phyloP scores from a whole-genome alignment of 2,888 invertebrate genomes.

The Protodeltote pygarga region DNA sequence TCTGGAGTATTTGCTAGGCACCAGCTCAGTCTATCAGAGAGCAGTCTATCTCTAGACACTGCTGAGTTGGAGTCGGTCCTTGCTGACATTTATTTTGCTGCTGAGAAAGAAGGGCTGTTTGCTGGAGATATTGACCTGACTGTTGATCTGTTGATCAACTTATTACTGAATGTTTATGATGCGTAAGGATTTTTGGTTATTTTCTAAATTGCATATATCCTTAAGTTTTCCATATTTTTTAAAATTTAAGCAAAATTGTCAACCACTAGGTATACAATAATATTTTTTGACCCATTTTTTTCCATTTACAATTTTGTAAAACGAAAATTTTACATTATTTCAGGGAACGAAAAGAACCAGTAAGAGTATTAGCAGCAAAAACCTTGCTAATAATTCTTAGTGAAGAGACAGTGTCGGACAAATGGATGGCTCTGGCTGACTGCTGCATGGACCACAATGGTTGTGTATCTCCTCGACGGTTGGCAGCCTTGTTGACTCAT shows the following conservation, averaged over 20 bases:
- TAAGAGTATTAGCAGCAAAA: slow-evolving; percentile 90
- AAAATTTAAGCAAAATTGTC: too few species aligned
- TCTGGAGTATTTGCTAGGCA: slow-evolving; percentile 91
- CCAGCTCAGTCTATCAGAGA: slow-evolving; percentile 90
- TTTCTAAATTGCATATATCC: background rate
- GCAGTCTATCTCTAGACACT: slow-evolving; percentile 88
- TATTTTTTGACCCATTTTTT: background rate
- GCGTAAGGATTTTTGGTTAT: slow-evolving; percentile 86
- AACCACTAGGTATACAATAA: too few species aligned
- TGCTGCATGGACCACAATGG: slow-evolving; percentile 92
- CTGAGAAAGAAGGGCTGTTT: slow-evolving; percentile 88
- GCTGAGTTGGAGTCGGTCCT: slow-evolving; percentile 91
- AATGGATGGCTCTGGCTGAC: slow-evolving; percentile 89
- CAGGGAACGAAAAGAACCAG: slow-evolving; percentile 79
- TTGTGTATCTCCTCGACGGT: slow-evolving; percentile 88
- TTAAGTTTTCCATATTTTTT: too few species aligned
- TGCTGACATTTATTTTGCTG: slow-evolving; percentile 91
- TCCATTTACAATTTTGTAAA: too few species aligned
- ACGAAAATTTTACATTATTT: too few species aligned
- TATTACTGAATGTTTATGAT: slow-evolving; percentile 90
- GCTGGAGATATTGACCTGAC: slow-evolving; percentile 88
- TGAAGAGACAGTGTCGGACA: slow-evolving; percentile 88
- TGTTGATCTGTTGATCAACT: slow-evolving; percentile 89
- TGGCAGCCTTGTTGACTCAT: slow-evolving; percentile 88
- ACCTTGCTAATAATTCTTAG: slow-evolving; percentile 89